Conservation (phyloP, 2,113 vertebrate species). For the Alectura lathami region DNA sequence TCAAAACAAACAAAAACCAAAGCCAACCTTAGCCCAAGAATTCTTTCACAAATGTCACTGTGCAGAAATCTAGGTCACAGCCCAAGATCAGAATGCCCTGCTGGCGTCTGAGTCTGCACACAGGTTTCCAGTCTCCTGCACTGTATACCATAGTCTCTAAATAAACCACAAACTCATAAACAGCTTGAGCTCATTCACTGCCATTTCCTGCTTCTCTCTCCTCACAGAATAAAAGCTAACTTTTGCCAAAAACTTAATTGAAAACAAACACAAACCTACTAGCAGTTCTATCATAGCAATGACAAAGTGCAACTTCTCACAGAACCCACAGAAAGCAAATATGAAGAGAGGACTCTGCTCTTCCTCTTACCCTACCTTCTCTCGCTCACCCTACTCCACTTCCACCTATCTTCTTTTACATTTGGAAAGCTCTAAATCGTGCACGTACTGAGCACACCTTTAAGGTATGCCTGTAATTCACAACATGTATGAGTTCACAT, state of each 20-base stretch:
- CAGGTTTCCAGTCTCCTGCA: neutral
- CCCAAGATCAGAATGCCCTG: neutral
- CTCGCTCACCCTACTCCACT: neutral
- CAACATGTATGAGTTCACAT: neutral
- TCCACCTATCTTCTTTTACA: neutral
- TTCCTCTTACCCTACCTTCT: neutral
- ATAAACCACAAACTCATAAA: neutral
- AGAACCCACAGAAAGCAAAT: neutral
- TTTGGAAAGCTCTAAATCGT: neutral
- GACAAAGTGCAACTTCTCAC: neutral
- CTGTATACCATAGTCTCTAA: neutral
- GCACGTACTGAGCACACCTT: neutral
- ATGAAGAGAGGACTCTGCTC: neutral
- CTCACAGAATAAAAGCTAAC: neutral
- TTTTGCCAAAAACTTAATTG: neutral
- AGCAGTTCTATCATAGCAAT: neutral
- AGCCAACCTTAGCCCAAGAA: neutral
- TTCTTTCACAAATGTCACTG: neutral
- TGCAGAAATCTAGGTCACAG: neutral
- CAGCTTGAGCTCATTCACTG: slow-evolving; percentile 16
- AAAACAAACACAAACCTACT: neutral
- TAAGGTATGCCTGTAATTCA: neutral
- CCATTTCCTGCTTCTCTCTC: slow-evolving; percentile 29
- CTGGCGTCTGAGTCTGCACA: neutral
- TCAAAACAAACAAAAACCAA: neutral